Evolutionary conservation across 2,113 vertebrate genomes (phyloP).

Genomic region (Bombycilla garrulus): DNA sequence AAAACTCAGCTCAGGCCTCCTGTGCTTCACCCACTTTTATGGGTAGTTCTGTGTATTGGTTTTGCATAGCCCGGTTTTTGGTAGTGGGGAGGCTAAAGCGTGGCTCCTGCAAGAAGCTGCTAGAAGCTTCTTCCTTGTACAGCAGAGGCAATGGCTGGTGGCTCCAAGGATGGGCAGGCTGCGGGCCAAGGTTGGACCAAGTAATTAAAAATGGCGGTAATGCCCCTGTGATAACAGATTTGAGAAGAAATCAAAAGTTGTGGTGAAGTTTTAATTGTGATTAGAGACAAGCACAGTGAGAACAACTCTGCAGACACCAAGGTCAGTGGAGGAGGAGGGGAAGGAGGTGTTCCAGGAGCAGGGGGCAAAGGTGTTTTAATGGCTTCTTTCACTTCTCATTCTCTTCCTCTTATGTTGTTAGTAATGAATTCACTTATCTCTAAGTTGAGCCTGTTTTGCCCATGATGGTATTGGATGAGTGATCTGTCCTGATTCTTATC

Average conservation of each 20-base stretch:
- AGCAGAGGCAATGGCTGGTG: background rate
- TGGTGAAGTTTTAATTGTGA: background rate
- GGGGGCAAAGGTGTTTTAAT: background rate
- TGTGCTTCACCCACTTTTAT: background rate
- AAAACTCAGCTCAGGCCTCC: background rate
- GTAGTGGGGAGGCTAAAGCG: too few species aligned
- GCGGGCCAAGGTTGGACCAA: background rate
- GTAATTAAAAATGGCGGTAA: background rate
- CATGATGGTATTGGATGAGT: background rate
- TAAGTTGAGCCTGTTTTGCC: background rate
- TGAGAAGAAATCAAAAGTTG: background rate
- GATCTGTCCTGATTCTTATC: background rate
- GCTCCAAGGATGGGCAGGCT: background rate
- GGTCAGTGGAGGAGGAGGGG: background rate
- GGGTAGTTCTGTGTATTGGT: too few species aligned
- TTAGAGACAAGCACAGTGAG: background rate
- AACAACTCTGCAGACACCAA: background rate
- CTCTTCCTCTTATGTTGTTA: background rate
- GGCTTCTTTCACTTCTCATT: background rate
- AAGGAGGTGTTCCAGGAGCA: fast-evolving
- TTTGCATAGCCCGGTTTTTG: background rate
- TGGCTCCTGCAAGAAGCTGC: background rate
- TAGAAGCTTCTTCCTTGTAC: background rate
- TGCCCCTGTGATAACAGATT: background rate
- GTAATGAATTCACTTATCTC: background rate